phyloP scores from a whole-genome alignment of 2,888 invertebrate species.

The Heteromurus nitidus region DNA sequence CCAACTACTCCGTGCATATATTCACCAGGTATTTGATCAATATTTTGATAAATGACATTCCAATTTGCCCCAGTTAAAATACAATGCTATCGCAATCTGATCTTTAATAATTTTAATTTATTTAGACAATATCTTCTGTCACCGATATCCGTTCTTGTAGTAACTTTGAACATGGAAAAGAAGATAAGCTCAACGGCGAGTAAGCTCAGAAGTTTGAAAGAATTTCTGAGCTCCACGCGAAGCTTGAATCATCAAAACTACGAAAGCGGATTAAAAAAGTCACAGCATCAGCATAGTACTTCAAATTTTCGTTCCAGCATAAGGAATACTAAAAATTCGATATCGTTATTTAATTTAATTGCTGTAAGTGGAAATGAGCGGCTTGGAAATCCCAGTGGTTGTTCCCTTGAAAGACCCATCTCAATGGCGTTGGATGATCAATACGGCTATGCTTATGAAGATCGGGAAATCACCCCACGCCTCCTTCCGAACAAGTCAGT shows the following conservation, averaged over 20 bases:
- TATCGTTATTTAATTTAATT: constrained; percentile 70
- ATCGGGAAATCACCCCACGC: constrained; percentile 51
- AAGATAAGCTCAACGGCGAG: constrained; percentile 52
- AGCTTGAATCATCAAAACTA: constrained; percentile 64
- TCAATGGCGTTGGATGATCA: constrained; percentile 62
- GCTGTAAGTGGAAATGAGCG: constrained; percentile 47
- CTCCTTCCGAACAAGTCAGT: constrained; percentile 64
- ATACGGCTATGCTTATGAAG: constrained; percentile 52
- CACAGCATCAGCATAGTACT: constrained; percentile 2
- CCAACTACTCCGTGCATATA: too few relatives aligned
- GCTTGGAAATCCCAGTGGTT: not conserved
- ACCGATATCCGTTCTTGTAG: too few relatives aligned
- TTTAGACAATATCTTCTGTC: too few relatives aligned
- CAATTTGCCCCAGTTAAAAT: too few relatives aligned
- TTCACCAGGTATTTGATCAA: too few relatives aligned
- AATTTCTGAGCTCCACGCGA: constrained; percentile 68
- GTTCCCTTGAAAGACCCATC: constrained; percentile 49
- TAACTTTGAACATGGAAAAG: constrained; percentile 56
- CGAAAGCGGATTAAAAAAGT: constrained; percentile 32
- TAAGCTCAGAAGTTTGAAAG: constrained; percentile 69
- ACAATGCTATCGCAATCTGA: too few relatives aligned
- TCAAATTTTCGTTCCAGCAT: constrained; percentile 52
- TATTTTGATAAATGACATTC: too few relatives aligned
- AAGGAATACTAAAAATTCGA: constrained; percentile 64
- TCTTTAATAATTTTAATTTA: too few relatives aligned